phyloP scores from a whole-genome alignment of 2,797 vertebrate genomes.

The Simalia tracyae region DNA sequence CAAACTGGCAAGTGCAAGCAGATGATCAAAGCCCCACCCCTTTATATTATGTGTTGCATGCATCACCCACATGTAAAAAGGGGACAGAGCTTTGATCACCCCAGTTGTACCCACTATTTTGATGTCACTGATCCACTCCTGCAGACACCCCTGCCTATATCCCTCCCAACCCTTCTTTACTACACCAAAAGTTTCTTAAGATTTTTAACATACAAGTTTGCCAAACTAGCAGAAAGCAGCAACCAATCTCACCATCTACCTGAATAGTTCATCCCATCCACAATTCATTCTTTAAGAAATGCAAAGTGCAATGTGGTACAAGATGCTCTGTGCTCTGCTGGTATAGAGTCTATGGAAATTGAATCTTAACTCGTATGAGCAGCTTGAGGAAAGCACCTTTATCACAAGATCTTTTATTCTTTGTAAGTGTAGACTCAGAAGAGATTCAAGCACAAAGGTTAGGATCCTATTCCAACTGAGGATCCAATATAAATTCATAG shows the following conservation, averaged over 20 bases:
- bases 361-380: neutral
- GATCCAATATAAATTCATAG: neutral
- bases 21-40: neutral
- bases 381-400: neutral
- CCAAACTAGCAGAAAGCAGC: neutral
- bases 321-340: neutral
- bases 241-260: neutral
- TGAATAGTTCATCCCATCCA: neutral
- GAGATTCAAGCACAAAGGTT: neutral
- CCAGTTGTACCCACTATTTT: neutral
- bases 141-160: neutral
- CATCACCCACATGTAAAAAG: neutral
- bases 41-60: neutral
- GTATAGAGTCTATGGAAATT: neutral
- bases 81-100: neutral
- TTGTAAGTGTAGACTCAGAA: neutral
- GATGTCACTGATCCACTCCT: neutral
- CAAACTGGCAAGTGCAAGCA: neutral
- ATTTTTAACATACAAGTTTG: neutral
- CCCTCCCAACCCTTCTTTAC: neutral
- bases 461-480: neutral
- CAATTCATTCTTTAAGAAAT: neutral
- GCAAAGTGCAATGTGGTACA: neutral
- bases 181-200: neutral
- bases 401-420: neutral